phyloP scores from a whole-genome alignment of 2,113 vertebrate species.

The Etheostoma cragini region DNA sequence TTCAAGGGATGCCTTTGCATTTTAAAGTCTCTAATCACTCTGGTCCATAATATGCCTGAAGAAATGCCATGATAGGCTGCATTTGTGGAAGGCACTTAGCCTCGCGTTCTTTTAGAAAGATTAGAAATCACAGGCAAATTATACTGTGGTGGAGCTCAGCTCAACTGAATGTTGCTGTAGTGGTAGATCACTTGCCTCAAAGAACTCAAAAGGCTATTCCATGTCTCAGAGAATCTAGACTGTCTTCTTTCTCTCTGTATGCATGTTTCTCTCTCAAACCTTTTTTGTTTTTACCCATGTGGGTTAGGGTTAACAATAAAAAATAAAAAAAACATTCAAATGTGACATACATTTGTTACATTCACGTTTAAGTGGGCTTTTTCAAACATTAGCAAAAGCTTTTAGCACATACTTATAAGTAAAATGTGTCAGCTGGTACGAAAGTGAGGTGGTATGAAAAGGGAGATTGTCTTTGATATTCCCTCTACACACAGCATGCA shows the following conservation, averaged over 20 bases:
- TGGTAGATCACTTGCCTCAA: constrained; percentile 72
- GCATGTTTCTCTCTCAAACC: constrained; percentile 21
- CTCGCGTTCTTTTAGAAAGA: constrained; percentile 77
- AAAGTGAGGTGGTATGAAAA: too few species aligned
- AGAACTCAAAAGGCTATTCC: constrained; percentile 49
- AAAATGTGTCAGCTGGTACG: background rate
- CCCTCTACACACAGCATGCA: too few species aligned
- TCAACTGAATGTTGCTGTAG: constrained; percentile 70
- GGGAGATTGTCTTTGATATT: too few species aligned
- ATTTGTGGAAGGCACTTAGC: constrained; percentile 77
- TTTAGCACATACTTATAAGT: background rate
- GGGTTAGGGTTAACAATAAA: too few species aligned
- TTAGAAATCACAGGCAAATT: constrained; percentile 81
- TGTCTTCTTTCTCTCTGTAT: constrained; percentile 1
- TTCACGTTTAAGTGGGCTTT: background rate
- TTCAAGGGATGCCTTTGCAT: constrained; percentile 83
- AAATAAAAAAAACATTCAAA: background rate
- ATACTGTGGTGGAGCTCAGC: constrained; percentile 69
- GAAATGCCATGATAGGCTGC: constrained; percentile 76
- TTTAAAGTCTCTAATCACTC: constrained; percentile 84
- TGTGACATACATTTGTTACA: background rate
- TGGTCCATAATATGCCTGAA: constrained; percentile 80
- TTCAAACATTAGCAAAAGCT: background rate
- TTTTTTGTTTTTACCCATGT: constrained; percentile 16
- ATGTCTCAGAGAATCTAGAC: constrained; percentile 46